A percentile compares a stretch with the other conserved stretches of the same genome.
These are phyloP conservation scores for Lacerta viridis DNA, from an alignment of 2,797 vertebrate genomes.

Conservation along the genomic window DNA sequence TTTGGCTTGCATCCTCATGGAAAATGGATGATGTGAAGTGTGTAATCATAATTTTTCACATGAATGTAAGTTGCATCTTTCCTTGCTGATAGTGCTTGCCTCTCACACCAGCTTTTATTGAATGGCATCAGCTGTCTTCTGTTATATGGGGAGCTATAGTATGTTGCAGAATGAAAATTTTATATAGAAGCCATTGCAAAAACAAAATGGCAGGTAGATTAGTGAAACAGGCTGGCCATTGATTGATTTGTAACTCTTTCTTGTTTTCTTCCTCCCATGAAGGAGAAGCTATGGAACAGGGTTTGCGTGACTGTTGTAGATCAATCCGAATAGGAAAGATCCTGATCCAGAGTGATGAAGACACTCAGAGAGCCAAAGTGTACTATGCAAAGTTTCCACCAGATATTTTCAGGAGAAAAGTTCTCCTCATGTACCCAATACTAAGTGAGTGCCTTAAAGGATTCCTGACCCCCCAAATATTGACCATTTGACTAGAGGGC, in stretches of 20 bases:
- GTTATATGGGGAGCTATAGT: neutral
- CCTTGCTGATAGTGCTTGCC: neutral
- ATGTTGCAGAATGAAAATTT: neutral
- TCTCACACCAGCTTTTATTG: neutral
- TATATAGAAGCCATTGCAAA: neutral
- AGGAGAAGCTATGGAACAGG: conserved; percentile 99
- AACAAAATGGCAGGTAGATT: no score
- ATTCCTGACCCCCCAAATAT: accelerated
- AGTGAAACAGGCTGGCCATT: neutral
- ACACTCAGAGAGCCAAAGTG: conserved; percentile 96
- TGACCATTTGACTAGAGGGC: accelerated
- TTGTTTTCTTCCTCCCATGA: conserved; percentile 13
- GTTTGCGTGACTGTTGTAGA: conserved; percentile 94
- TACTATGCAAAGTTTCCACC: conserved; percentile 98
- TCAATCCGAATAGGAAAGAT: conserved; percentile 97
- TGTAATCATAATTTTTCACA: neutral
- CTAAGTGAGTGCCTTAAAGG: conserved; percentile 88
- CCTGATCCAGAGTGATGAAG: conserved; percentile 98
- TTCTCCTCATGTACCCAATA: conserved; percentile 97
- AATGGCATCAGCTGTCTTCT: neutral
- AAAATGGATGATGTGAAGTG: neutral
- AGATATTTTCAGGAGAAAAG: conserved; percentile 95
- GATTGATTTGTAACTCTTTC: neutral
- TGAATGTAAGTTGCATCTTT: neutral
- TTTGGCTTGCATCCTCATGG: neutral